phyloP scores from a whole-genome alignment of 2,888 invertebrate genomes.

The Atethmia centrago region DNA sequence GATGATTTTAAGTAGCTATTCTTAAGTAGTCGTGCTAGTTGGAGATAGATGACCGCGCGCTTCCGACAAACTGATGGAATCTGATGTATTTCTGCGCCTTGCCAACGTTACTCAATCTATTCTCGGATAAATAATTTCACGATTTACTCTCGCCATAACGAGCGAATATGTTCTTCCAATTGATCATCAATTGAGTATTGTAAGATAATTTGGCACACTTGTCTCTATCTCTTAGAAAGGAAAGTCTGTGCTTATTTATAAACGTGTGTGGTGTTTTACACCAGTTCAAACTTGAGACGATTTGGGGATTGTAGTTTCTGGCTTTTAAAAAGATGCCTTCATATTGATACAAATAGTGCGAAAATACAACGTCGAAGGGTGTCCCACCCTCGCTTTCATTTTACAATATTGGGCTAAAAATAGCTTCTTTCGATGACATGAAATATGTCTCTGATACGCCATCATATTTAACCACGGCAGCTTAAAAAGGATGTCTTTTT shows the following conservation, averaged over 20 bases:
- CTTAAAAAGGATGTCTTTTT: slow-evolving; percentile 4
- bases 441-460: slow-evolving; percentile 8
- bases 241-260: slow-evolving; percentile 40
- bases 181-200: slow-evolving; percentile 57
- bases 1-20: slow-evolving; percentile 49
- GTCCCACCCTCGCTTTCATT: slow-evolving; percentile 21
- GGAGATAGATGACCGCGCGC: slow-evolving; percentile 35
- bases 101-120: slow-evolving; percentile 61
- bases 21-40: slow-evolving; percentile 28
- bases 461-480: not conserved
- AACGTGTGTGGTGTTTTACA: slow-evolving; percentile 10
- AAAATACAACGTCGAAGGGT: slow-evolving; percentile 29
- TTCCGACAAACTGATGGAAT: slow-evolving; percentile 60
- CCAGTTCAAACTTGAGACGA: slow-evolving; percentile 12
- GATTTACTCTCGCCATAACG: slow-evolving; percentile 52
- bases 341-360: slow-evolving; percentile 22
- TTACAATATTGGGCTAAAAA: slow-evolving; percentile 34
- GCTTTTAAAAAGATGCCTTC: slow-evolving; percentile 24
- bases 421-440: slow-evolving; percentile 20
- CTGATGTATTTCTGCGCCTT: slow-evolving; percentile 58
- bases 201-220: slow-evolving; percentile 54
- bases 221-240: slow-evolving; percentile 40
- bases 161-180: slow-evolving; percentile 54
- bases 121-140: slow-evolving; percentile 47
- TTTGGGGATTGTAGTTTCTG: not conserved